Evolutionary conservation across 2,113 vertebrate species (phyloP).

Genomic region (Odontesthes bonariensis): DNA sequence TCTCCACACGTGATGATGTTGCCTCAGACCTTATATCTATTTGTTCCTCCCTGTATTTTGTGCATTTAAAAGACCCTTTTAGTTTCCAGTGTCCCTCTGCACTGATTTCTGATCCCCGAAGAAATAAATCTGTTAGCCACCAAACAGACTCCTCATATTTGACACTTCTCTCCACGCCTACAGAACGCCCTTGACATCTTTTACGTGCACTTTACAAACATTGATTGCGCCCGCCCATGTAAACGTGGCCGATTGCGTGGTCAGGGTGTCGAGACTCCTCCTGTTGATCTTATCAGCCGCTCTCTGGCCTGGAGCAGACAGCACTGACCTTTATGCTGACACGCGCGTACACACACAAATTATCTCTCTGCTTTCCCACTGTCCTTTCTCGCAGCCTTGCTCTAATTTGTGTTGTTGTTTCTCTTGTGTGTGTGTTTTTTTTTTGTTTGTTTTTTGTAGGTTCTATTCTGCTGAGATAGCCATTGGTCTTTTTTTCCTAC

Average conservation of each 20-base stretch:
- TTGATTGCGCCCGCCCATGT: background rate
- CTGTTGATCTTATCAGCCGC: constrained; percentile 78
- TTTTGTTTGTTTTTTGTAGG: constrained; percentile 77
- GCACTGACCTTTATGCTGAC: constrained; percentile 68
- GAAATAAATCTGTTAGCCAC: background rate
- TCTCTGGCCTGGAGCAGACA: constrained; percentile 68
- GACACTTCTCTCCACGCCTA: background rate
- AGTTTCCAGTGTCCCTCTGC: background rate
- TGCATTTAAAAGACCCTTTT: background rate
- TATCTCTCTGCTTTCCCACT: constrained; percentile 23
- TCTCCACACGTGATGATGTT: background rate
- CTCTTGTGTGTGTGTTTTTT: constrained; percentile 42
- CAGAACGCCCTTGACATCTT: constrained; percentile 32
- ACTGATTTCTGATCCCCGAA: constrained; percentile 23
- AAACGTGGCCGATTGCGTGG: constrained; percentile 2
- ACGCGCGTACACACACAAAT: constrained; percentile 40
- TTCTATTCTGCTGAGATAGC: constrained; percentile 98
- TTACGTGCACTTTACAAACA: constrained; percentile 2
- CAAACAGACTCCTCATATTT: constrained; percentile 5
- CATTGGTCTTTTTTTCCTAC: constrained; percentile 95
- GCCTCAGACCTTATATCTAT: background rate
- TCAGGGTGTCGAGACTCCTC: constrained; percentile 51
- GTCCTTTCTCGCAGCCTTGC: constrained; percentile 37
- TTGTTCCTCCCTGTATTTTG: constrained; percentile 2
- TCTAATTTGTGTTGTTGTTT: constrained; percentile 57